These are phyloP conservation scores for Crocidura indochinensis DNA, from an alignment of 2,797 vertebrate species.

Conservation along the genomic window DNA sequence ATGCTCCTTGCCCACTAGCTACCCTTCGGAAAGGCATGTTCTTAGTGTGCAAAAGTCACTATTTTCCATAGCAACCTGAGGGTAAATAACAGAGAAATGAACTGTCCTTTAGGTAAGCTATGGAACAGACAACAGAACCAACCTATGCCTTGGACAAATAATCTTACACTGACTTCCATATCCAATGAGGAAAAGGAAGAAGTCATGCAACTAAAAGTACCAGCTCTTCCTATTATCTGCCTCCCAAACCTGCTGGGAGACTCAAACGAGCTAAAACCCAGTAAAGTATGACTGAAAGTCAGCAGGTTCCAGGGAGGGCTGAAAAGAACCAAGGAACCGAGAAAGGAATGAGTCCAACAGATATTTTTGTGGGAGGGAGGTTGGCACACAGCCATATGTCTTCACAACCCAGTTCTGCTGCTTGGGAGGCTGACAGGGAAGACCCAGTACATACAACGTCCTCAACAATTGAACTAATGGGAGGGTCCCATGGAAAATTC, in stretches of 20 bases:
- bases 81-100: constrained; percentile 34
- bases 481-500: background rate
- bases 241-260: background rate
- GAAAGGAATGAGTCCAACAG: background rate
- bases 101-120: background rate
- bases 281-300: background rate
- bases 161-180: no score
- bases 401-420: no score
- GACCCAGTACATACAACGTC: no score
- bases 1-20: no score
- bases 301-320: background rate
- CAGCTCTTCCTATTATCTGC: no score
- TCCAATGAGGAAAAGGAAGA: no score
- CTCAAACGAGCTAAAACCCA: background rate
- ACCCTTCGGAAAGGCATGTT: background rate
- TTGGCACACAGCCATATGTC: no score
- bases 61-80: background rate
- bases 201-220: no score
- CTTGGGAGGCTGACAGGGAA: no score
- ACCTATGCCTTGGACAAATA: no score
- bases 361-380: background rate
- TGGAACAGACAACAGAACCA: background rate
- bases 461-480: background rate
- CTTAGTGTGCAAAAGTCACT: background rate
- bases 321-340: background rate